These are phyloP conservation scores for Adelosebastes latens DNA, from an alignment of 2,797 vertebrate genomes.

Conservation along the genomic window DNA sequence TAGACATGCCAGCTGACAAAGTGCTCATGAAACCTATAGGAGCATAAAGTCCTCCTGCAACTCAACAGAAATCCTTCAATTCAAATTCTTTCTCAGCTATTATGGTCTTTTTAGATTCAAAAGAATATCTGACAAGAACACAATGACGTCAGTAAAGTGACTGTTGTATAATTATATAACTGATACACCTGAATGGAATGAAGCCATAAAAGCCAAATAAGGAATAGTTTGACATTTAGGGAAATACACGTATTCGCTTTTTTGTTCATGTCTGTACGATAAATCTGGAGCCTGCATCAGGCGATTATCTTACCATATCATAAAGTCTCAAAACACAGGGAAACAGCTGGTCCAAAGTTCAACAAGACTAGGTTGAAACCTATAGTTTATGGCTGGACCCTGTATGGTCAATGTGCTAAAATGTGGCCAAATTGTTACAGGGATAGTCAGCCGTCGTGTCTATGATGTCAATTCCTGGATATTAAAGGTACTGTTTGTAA, in stretches of 20 bases:
- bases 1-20: conserved; percentile 39
- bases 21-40: conserved; percentile 6
- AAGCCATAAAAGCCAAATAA: not conserved
- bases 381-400: too few species aligned
- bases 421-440: too few species aligned
- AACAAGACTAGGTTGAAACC: too few species aligned
- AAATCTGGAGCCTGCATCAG: not conserved
- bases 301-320: not conserved
- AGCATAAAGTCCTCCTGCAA: not conserved
- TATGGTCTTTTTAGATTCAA: not conserved
- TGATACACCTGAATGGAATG: not conserved
- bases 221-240: not conserved
- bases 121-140: not conserved
- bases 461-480: too few species aligned
- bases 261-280: not conserved
- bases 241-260: not conserved
- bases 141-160: not conserved
- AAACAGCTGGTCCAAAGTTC: not conserved
- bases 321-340: not conserved
- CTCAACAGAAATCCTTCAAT: not conserved
- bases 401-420: too few species aligned
- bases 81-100: not conserved
- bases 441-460: too few species aligned
- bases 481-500: too few species aligned
- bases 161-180: not conserved